A percentile compares a stretch with the other conserved stretches of the same genome.
Conservation (phyloP, 2,113 vertebrate species). For the Pachyramphus minor region DNA sequence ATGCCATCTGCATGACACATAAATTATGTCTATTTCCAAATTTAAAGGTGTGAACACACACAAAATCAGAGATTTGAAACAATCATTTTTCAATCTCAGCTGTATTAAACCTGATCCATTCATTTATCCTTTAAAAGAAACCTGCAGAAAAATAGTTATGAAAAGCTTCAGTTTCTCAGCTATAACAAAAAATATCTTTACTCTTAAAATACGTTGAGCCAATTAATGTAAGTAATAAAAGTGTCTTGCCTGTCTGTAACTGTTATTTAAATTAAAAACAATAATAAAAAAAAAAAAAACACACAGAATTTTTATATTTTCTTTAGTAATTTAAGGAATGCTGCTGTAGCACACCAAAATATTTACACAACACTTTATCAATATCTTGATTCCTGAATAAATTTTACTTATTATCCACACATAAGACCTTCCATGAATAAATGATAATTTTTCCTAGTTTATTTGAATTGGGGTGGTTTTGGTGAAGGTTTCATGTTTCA, state of each 20-base stretch:
- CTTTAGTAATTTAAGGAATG: neutral
- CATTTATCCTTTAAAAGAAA: neutral
- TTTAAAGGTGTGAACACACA: neutral
- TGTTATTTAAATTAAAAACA: neutral
- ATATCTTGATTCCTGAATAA: neutral
- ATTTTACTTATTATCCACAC: neutral
- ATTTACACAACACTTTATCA: neutral
- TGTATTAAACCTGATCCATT: neutral
- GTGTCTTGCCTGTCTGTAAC: neutral
- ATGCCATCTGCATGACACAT: accelerated
- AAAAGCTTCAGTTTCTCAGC: neutral
- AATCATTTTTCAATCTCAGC: accelerated
- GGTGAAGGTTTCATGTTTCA: too few species aligned
- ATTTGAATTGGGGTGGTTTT: neutral
- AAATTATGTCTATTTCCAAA: neutral
- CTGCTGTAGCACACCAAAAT: accelerated
- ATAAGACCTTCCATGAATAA: neutral
- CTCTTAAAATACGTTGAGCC: neutral
- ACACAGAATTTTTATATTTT: neutral
- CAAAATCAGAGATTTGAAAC: neutral
- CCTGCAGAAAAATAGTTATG: neutral
- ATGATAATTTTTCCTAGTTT: neutral
- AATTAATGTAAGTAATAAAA: neutral
- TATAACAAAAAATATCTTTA: neutral
- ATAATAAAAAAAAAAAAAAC: neutral